Base-by-base conservation (phyloP, 1,140 invertebrate species). In the Microplitis demolitor region DNA sequence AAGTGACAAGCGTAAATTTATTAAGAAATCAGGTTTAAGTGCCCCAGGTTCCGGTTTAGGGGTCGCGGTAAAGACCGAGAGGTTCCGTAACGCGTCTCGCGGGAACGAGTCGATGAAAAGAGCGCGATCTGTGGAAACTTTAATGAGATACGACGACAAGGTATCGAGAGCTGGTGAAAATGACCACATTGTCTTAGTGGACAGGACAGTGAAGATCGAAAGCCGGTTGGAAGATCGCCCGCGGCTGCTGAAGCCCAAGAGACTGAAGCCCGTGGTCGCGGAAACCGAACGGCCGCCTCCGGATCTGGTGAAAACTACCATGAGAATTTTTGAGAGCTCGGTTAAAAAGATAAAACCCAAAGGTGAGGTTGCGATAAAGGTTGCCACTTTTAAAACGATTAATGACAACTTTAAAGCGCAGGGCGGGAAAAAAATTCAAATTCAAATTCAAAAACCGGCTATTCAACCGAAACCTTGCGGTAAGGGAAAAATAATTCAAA, bases 281-380 rank as follows among this genome's bases (percentile, higher is more conserved):
- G 93, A 95, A 54, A 92, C 91, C 0, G 95, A 96, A 75, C 89
- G 95, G 16, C 95, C 95, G 2, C 94, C 94, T 3, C 92, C 93
- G 1, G 95, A 96, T 89, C 90, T 95, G 60, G 95, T 96, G 51
- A 94, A 94, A 79, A 93, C 94, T 58, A 93, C 93, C 1, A 90
- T 95, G 74, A 91, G 92, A 77, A 92, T 95, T 78, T 97, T 97
- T 84, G 95, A 97, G 83, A 89, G 90, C 35, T 88, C 90, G 4
- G 88, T 91, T n/a, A 88, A 80, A 76, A 86, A 79, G 77, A 76
- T 82, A 66, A 89, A 89, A 39, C 88, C 88, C 4, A 91, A 89
- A 9, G 91, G 91, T 14, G 91, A 91, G 13, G 91, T 92, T 0
- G 91, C 91, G 14, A 90, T 87, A 24, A 92, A 92, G 79, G 90